These are phyloP conservation scores for Heliothis peltigera DNA, from an alignment of 2,888 invertebrate species.

Conservation along the genomic window DNA sequence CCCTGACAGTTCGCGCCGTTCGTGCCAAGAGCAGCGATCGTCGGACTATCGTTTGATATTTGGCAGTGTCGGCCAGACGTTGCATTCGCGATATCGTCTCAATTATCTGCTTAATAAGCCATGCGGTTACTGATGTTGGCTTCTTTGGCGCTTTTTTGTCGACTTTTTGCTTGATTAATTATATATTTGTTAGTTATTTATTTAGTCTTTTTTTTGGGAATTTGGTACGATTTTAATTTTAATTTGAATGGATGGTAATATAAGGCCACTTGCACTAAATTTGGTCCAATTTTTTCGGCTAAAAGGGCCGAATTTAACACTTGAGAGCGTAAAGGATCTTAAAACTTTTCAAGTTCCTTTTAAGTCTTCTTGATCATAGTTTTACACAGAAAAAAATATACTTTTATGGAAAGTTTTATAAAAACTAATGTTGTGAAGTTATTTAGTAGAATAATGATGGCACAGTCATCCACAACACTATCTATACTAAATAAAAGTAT, in stretches of 20 bases:
- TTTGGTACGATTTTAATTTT: background rate
- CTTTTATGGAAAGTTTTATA: no score
- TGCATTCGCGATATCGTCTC: slow-evolving; percentile 44
- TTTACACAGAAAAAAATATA: no score
- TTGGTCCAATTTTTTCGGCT: no score
- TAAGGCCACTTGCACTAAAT: no score
- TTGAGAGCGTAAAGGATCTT: no score
- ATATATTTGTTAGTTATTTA: background rate
- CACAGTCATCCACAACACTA: no score
- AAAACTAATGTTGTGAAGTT: no score
- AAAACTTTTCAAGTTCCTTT: no score
- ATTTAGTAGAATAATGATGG: no score
- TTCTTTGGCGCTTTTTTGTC: background rate
- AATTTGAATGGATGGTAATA: no score
- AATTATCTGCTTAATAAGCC: slow-evolving; percentile 58
- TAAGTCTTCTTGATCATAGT: no score
- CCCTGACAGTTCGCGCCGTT: slow-evolving; percentile 9
- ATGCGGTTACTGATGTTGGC: slow-evolving; percentile 42
- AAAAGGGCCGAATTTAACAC: no score
- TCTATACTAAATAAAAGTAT: background rate
- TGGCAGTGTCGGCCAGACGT: slow-evolving; percentile 50
- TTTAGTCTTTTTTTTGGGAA: background rate
- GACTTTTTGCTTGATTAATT: background rate
- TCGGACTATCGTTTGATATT: slow-evolving; percentile 48
- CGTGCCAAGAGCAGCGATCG: slow-evolving; percentile 35